Percentiles rank a stretch among this genome's conserved stretches.
Evolutionary conservation across 2,888 invertebrate genomes (phyloP).

Genomic region (Ecliptopera silaceata): DNA sequence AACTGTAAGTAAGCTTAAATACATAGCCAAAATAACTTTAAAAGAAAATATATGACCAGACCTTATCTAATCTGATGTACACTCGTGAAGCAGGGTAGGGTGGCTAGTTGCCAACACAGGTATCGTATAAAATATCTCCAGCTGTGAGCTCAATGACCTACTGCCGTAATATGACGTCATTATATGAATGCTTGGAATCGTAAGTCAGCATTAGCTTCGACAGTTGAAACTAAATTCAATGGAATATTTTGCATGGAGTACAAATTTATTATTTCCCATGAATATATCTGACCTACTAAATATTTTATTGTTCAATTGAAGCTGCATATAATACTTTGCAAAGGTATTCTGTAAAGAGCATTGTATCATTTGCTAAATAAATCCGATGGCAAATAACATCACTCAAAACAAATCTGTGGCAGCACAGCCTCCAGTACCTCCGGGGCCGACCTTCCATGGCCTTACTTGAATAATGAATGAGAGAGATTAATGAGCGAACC

Average conservation of each 20-base stretch:
- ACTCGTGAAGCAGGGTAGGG: slow-evolving; percentile 8
- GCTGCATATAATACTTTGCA: background rate
- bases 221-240: background rate
- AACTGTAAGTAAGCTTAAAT: no score
- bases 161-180: slow-evolving; percentile 9
- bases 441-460: slow-evolving; percentile 22
- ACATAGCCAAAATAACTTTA: background rate
- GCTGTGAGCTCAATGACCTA: slow-evolving; percentile 16
- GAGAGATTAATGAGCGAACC: slow-evolving; percentile 33
- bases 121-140: slow-evolving; percentile 16
- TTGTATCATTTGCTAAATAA: slow-evolving; percentile 6
- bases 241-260: background rate
- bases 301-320: background rate
- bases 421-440: slow-evolving; percentile 8
- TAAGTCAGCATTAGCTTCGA: background rate
- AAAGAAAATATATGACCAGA: slow-evolving; percentile 10
- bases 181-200: background rate
- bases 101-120: slow-evolving; percentile 25
- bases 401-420: slow-evolving; percentile 18
- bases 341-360: background rate
- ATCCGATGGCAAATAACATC: slow-evolving; percentile 14
- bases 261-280: background rate
- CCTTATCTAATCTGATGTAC: slow-evolving; percentile 22
- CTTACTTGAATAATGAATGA: slow-evolving; percentile 38
- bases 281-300: background rate